Evolutionary conservation across 2,113 vertebrate species (phyloP).

Genomic region (Zosterops borbonicus): DNA sequence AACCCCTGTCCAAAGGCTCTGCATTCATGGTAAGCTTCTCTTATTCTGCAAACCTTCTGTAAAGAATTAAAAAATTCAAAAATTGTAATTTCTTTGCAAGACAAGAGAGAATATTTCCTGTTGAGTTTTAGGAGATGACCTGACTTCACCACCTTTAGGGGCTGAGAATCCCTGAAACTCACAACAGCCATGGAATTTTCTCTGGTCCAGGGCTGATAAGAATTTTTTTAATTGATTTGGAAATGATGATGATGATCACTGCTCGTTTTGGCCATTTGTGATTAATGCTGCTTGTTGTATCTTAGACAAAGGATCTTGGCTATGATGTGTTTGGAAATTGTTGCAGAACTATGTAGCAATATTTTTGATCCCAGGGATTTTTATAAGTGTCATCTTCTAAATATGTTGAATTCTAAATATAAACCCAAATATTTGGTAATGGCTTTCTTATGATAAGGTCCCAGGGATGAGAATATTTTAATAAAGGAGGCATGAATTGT

Average conservation of each 20-base stretch:
- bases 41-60: not conserved
- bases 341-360: not conserved
- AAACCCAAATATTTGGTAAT: not conserved
- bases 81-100: not conserved
- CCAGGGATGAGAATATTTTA: not conserved
- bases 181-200: not conserved
- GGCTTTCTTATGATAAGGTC: not conserved
- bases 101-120: not conserved
- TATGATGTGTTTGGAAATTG: not conserved
- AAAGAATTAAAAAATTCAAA: not conserved
- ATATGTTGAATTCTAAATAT: not conserved
- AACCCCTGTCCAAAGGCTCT: not conserved
- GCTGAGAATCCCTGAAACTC: not conserved
- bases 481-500: not conserved
- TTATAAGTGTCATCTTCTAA: not conserved
- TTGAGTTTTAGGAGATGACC: not conserved
- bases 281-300: not conserved
- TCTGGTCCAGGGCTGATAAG: not conserved
- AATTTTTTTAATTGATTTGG: not conserved
- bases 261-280: not conserved
- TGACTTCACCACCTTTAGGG: not conserved
- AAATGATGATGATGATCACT: not conserved
- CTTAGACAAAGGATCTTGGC: not conserved
- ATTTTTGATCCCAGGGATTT: not conserved
- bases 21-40: not conserved